Evolutionary conservation across 2,113 vertebrate species (phyloP).

Genomic region (Neogobius melanostomus): DNA sequence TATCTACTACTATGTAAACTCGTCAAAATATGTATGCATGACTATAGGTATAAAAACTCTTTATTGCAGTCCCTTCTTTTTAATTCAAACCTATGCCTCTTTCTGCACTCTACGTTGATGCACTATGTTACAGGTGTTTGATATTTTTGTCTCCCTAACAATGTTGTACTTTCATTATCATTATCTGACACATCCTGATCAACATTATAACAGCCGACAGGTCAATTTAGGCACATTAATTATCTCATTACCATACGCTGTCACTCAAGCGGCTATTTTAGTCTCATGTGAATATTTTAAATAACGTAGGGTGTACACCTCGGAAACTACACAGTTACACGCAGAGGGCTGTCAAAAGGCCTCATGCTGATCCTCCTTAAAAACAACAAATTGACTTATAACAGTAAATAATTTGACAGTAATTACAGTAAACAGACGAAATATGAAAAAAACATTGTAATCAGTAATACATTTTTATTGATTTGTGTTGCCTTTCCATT

Average conservation of each 20-base stretch:
- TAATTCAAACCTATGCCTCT: background rate
- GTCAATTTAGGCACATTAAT: constrained; percentile 5
- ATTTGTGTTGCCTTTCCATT: too few relatives aligned
- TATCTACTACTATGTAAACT: too few relatives aligned
- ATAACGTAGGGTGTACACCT: background rate
- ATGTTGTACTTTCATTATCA: constrained; percentile 4
- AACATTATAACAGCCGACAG: constrained; percentile 2
- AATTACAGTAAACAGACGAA: background rate
- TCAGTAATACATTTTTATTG: too few relatives aligned
- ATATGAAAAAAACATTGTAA: too few relatives aligned
- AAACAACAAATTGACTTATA: background rate
- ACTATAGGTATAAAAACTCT: too few relatives aligned
- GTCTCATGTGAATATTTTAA: constrained; percentile 1
- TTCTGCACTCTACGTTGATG: background rate
- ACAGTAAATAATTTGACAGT: background rate
- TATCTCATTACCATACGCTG: constrained; percentile 5
- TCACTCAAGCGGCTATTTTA: background rate
- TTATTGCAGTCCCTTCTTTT: too few relatives aligned
- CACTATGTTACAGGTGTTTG: background rate
- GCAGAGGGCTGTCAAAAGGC: background rate
- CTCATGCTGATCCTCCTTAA: too few relatives aligned
- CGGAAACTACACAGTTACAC: background rate
- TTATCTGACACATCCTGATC: constrained; percentile 9
- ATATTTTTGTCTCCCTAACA: background rate
- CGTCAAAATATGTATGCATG: too few relatives aligned